Percentiles rank a stretch among this genome's conserved stretches.
Evolutionary conservation across 2,888 invertebrate species (phyloP).

Genomic region (Zele albiditarsus): DNA sequence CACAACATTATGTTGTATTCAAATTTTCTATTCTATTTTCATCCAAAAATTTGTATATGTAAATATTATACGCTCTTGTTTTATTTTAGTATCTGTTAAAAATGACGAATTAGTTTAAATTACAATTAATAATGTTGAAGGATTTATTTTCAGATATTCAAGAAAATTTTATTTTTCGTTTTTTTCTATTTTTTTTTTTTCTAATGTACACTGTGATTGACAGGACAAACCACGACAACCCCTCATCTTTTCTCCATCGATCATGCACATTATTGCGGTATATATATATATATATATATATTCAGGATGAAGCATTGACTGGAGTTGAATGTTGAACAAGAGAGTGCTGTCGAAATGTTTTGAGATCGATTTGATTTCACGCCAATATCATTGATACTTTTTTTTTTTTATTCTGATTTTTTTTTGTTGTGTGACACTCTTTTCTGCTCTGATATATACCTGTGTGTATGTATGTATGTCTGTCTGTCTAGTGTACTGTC

Average conservation of each 20-base stretch:
- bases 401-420: neutral
- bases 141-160: no score
- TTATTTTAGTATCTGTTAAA: no score
- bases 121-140: no score
- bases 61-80: no score
- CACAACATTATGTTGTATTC: neutral
- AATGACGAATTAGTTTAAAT: no score
- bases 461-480: neutral
- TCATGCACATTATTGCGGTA: slow-evolving; percentile 26
- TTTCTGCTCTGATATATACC: neutral
- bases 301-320: slow-evolving; percentile 21
- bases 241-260: slow-evolving; percentile 40
- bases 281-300: neutral
- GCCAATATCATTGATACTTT: neutral
- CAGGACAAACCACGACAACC: slow-evolving; percentile 42
- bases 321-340: slow-evolving; percentile 28
- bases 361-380: slow-evolving; percentile 26
- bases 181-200: slow-evolving; percentile 51
- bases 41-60: neutral
- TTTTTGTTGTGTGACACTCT: neutral
- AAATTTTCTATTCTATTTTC: slow-evolving; percentile 37
- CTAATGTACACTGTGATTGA: slow-evolving; percentile 30
- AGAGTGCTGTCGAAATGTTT: slow-evolving; percentile 33
- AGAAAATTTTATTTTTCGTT: neutral
- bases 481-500: neutral